Evolutionary conservation across 2,888 invertebrate species (phyloP), one percentile per base, ranked within the genome.

Genomic region (Drosophila mulleri): DNA sequence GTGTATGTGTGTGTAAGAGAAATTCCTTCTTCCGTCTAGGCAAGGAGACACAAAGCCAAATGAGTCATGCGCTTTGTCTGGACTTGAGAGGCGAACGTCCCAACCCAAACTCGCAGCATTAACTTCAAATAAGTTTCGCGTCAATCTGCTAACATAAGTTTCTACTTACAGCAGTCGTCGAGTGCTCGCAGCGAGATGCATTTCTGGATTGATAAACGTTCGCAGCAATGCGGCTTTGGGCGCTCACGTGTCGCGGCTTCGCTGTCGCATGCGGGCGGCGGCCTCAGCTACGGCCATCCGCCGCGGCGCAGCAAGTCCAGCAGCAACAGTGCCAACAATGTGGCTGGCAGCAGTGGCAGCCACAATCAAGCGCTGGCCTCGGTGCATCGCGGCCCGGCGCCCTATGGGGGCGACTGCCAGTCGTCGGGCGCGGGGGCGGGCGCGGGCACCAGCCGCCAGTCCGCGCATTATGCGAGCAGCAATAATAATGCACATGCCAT

Each of bases 131-230:
- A 88, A 79, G 83, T 88, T 83, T 70, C 37, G 52, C 69, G 58
- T 67, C 63, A 62, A 58, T 63, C 69, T 56, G 37, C 37, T 68
- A 72, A 72, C 67, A 67, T 35, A 23, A 64, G 67, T 62, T 63
- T 52, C 44, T 64, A 72, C 50, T 79, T 47, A 20, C 50, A 50
- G 41, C 41, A 63, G 71, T 59, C 72, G 82, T 57, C 35, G 67
- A 78, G 78, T 81, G 67, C 20, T 37, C 29, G 82, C 58, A 56
- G 48, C 58, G 47, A 72, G 39, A 97, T 96, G 96, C 96, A 97
- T 96, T 96, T 97, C 94, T 97, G 96, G 96, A 96, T 96, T 92
- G 96, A 96, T 93, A 96, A 96, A 93, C 95, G 96, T 91, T 95
- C 96, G 92, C 96, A 96, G 93, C 94, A 94, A 94, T 96, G 96